Conservation (phyloP, 64 coral and sea anemone genomes). For the Montipora capricornis region DNA sequence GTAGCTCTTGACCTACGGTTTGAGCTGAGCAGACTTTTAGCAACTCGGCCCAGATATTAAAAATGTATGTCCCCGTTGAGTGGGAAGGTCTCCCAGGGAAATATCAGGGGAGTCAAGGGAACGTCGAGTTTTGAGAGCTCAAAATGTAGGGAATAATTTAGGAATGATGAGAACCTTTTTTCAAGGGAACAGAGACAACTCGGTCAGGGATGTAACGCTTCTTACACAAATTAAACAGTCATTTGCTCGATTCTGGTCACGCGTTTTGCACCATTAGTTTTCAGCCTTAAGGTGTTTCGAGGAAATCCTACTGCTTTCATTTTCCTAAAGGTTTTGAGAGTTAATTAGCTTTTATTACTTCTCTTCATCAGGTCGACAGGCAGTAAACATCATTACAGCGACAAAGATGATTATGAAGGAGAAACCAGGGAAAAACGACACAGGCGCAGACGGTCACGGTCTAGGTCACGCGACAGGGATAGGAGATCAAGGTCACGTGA, state of each 20-base stretch:
- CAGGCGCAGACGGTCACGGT: constrained; percentile 80
- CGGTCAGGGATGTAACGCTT: too few species aligned
- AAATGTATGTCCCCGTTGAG: too few species aligned
- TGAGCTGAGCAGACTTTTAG: too few species aligned
- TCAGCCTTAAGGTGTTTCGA: too few species aligned
- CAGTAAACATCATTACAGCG: constrained; percentile 86
- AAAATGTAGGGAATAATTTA: neutral
- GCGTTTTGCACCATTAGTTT: too few species aligned
- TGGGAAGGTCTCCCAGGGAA: neutral
- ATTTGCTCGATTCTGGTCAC: too few species aligned
- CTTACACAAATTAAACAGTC: too few species aligned
- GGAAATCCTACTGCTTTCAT: too few species aligned
- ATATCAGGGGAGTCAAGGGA: neutral
- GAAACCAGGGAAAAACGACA: constrained; percentile 73
- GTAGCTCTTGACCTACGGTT: too few species aligned
- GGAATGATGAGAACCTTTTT: too few species aligned
- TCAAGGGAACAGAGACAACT: too few species aligned
- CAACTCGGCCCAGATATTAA: too few species aligned
- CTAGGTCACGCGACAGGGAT: constrained; percentile 80
- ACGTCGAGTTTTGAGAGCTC: neutral
- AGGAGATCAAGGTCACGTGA: constrained; percentile 73
- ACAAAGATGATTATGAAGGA: constrained; percentile 78
- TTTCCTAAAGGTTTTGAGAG: neutral
- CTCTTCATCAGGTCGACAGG: neutral
- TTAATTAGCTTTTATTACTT: neutral